Evolutionary conservation across 1,140 invertebrate genomes (phyloP), one percentile per base, ranked within the genome.

Genomic region (Zaprionus lachaisei): DNA sequence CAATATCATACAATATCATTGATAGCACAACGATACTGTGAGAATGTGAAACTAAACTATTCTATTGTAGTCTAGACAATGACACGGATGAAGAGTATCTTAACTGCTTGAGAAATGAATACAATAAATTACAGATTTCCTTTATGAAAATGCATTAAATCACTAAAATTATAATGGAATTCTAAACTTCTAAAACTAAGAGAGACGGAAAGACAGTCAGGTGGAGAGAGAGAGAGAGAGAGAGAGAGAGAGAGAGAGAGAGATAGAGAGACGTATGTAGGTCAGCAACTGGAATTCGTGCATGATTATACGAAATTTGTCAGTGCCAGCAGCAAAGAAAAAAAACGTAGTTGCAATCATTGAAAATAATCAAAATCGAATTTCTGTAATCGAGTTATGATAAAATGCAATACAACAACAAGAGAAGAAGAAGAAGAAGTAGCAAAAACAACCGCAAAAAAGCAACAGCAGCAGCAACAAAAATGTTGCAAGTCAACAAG

Each of bases 341-440:
- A 38, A 41, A 68, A 68, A 58, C 17, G 56, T 60, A 22, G 56
- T 24, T 69, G 28, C 66, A 69, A 74, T 74, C 61, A 63, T 56
- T 57, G 54, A 56, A 63, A 68, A 75, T 65, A 64, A 63, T 55
- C 69, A 70, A 64, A 80, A 62, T 80, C 60, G 34, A 77, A 78
- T 74, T 71, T 72, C 56, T 73, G 67, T 80, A 79, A 86, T 77
- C 71, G 58, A 72, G 55, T 65, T 78, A 70, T 70, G 62, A 77
- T 67, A 55, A 37, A 72, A 72, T 38, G 37, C 60, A 57, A 74
- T 69, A 6, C 58, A 26, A 61, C 28, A 37, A 26, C 41, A 54
- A 44, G 34, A 63, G 17, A 22, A 55, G 28, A 26, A 31, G 37
- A 26, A 57, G 57, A 20, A 34, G 22, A 51, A 70, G 56, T 54